Conservation (phyloP, 2,888 invertebrate genomes). For the Macropis europaea region DNA sequence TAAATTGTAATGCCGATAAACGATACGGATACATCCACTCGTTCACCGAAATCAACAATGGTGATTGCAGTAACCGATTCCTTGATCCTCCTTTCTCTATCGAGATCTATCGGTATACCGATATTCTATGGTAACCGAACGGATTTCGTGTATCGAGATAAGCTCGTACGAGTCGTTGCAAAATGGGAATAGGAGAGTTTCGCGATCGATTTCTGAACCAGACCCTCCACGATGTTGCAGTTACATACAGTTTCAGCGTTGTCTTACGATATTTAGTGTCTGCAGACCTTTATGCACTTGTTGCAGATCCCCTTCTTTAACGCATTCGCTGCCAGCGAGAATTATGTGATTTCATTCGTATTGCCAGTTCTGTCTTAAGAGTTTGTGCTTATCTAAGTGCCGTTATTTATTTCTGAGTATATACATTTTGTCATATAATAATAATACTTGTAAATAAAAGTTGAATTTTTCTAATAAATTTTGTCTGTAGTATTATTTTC, state of each 20-base stretch:
- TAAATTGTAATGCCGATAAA: neutral
- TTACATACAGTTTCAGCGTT: slow-evolving; percentile 8
- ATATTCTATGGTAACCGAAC: slow-evolving; percentile 26
- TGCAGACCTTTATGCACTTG: too few relatives aligned
- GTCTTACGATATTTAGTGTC: too few relatives aligned
- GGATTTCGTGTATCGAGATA: slow-evolving; percentile 38
- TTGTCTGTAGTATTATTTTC: too few relatives aligned
- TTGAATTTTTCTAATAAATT: too few relatives aligned
- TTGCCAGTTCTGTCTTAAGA: too few relatives aligned
- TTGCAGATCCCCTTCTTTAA: too few relatives aligned
- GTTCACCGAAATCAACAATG: slow-evolving; percentile 18
- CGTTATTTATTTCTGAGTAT: too few relatives aligned
- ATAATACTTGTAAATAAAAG: too few relatives aligned
- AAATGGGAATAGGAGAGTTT: slow-evolving; percentile 42
- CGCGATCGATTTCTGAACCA: slow-evolving; percentile 33
- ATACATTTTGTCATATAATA: too few relatives aligned
- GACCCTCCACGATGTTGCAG: slow-evolving; percentile 27
- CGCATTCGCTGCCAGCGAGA: too few relatives aligned
- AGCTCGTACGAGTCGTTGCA: slow-evolving; percentile 31
- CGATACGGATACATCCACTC: slow-evolving; percentile 11
- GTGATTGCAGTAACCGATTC: slow-evolving; percentile 14
- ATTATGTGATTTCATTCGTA: too few relatives aligned
- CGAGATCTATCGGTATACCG: slow-evolving; percentile 33
- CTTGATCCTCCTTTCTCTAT: slow-evolving; percentile 33
- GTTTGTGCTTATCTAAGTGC: too few relatives aligned